Evolutionary conservation across 2,888 invertebrate species (phyloP), one percentile per base, ranked within the genome.

Genomic region (Drosophila mettleri): DNA sequence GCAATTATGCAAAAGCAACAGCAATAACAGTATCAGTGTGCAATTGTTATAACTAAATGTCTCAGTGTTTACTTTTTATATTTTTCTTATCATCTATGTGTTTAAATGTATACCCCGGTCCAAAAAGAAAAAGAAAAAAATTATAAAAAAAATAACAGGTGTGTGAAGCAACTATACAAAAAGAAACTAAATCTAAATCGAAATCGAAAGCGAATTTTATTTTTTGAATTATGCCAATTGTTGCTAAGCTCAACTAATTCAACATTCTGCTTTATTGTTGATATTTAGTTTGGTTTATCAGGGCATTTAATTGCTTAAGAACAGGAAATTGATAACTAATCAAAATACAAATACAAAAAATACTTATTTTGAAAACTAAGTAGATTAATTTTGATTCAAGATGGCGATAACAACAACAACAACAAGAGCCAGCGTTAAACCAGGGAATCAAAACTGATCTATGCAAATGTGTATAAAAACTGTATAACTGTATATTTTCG

Each of bases 401-500:
- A 61, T 55, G 55, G 74, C 39, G 62, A 52, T 58, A 48, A 45
- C 18, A 60, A 20, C 43, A 66, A 54, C 58, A 58, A 45, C 24
- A 57, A 22, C 57, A 57, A 66, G 51, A 59, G n/a, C n/a, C n/a
- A 65, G 38, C 2, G 43, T 27, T 27, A 45, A 27, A 6, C 74
- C 78, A 77, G 51, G 16, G 67, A 70, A 62, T 64, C 41, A 27
- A 62, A 53, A 54, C 16, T 63, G 66, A 63, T 74, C 60, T 74
- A 54, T 53, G 39, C 41, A 60, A 43, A 53, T 63, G 53, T 71
- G 61, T 63, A 61, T 66, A 73, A 71, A 52, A 62, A 59, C 64
- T 77, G 74, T 86, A 45, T 45, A 82, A 86, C 52, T 86, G 82
- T 86, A 86, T 86, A 83, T 83, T 83, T 83, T 83, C 87, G 87